phyloP scores from a whole-genome alignment of 2,113 vertebrate genomes.

The Pygoscelis adeliae region DNA sequence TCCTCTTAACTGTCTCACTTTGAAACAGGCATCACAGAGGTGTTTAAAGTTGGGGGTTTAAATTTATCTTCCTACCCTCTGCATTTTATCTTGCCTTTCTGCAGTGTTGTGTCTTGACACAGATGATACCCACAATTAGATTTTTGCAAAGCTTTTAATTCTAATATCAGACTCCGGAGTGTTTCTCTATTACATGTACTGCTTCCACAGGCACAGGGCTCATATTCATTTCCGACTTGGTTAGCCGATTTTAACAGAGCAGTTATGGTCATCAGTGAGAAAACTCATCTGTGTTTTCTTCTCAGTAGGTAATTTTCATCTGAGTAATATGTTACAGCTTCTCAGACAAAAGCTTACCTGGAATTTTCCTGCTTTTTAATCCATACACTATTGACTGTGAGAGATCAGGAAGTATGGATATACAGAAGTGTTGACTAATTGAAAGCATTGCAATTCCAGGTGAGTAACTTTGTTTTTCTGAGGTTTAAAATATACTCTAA shows the following conservation, averaged over 20 bases:
- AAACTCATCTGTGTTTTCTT: constrained; percentile 7
- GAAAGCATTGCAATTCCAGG: not conserved
- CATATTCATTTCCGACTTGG: not conserved
- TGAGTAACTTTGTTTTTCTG: not conserved
- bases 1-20: not conserved
- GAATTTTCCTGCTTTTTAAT: not conserved
- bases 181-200: not conserved
- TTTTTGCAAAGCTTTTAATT: not conserved
- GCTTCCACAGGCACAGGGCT: not conserved
- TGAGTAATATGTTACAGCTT: not conserved
- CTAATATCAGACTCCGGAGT: not conserved
- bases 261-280: not conserved
- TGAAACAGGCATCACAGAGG: not conserved
- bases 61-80: not conserved
- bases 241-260: not conserved
- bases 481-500: not conserved
- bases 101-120: not conserved
- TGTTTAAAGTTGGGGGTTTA: not conserved
- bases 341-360: not conserved
- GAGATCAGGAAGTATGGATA: not conserved
- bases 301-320: constrained; percentile 21
- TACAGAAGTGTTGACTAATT: not conserved
- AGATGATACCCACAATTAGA: not conserved
- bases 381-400: not conserved
- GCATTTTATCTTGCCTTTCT: not conserved